phyloP scores from a whole-genome alignment of 92 coral and sea anemone genomes.

The Parazoanthus swiftii region DNA sequence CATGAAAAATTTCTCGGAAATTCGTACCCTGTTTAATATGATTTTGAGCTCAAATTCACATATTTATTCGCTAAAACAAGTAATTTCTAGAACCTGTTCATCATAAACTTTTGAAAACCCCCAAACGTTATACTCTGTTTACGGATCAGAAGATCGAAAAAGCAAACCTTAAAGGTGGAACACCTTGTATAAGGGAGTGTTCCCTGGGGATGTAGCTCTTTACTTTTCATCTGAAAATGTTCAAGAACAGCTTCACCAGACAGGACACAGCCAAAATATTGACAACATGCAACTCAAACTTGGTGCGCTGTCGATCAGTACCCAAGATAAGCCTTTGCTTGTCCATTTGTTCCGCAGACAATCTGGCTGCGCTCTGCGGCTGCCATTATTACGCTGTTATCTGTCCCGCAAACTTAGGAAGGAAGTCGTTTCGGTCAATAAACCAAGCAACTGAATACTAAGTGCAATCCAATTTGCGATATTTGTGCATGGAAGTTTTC shows the following conservation, averaged over 20 bases:
- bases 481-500: background rate
- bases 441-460: background rate
- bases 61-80: too few relatives aligned
- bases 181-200: too few relatives aligned
- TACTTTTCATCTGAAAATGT: background rate
- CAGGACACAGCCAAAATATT: background rate
- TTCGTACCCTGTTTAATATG: too few relatives aligned
- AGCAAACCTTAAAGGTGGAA: too few relatives aligned
- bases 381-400: background rate
- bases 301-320: background rate
- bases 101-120: too few relatives aligned
- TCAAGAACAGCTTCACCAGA: background rate
- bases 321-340: conserved; percentile 3
- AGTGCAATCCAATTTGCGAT: background rate
- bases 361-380: background rate
- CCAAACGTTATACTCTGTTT: too few relatives aligned
- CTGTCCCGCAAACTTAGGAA: conserved; percentile 16
- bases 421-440: conserved; percentile 11
- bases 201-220: too few relatives aligned
- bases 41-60: too few relatives aligned
- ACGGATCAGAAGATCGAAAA: too few relatives aligned
- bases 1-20: too few relatives aligned
- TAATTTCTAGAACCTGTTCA: too few relatives aligned
- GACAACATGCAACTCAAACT: background rate
- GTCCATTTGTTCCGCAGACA: background rate